These are phyloP conservation scores for Pecten maximus DNA, from an alignment of 2,888 invertebrate species.

Conservation along the genomic window DNA sequence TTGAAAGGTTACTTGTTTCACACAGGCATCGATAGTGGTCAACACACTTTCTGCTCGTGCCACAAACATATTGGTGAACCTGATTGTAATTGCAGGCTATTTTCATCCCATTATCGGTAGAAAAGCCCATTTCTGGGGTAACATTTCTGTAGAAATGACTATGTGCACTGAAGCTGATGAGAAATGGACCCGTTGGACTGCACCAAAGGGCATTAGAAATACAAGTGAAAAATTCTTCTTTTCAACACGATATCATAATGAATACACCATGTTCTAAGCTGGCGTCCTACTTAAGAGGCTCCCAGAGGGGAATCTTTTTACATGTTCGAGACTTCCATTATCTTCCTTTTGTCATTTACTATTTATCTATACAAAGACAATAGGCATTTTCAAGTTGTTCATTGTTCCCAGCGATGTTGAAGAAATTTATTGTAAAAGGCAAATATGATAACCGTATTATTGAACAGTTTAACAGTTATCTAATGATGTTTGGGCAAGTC, in stretches of 20 bases:
- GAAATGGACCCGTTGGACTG: background rate
- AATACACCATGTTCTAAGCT: background rate
- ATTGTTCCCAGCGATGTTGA: too few relatives aligned
- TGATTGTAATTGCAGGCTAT: background rate
- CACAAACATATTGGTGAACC: background rate
- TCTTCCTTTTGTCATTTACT: too few relatives aligned
- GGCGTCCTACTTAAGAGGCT: background rate
- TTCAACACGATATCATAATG: slow-evolving; percentile 26
- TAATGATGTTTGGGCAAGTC: too few relatives aligned
- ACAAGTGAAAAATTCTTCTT: slow-evolving; percentile 20
- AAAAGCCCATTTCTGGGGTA: background rate
- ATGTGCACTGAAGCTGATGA: slow-evolving; percentile 18
- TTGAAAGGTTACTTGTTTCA: too few relatives aligned
- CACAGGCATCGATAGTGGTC: background rate
- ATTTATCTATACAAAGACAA: too few relatives aligned
- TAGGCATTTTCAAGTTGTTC: too few relatives aligned
- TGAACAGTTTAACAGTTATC: too few relatives aligned
- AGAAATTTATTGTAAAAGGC: too few relatives aligned
- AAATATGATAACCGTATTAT: too few relatives aligned
- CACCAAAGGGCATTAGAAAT: slow-evolving; percentile 18
- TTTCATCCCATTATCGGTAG: slow-evolving; percentile 5
- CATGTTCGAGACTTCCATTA: too few relatives aligned
- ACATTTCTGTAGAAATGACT: background rate
- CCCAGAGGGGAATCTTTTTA: background rate
- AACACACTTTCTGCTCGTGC: background rate